Evolutionary conservation across 1,140 invertebrate genomes (phyloP), one percentile per base, ranked within the genome.

Genomic region (Solen grandis): DNA sequence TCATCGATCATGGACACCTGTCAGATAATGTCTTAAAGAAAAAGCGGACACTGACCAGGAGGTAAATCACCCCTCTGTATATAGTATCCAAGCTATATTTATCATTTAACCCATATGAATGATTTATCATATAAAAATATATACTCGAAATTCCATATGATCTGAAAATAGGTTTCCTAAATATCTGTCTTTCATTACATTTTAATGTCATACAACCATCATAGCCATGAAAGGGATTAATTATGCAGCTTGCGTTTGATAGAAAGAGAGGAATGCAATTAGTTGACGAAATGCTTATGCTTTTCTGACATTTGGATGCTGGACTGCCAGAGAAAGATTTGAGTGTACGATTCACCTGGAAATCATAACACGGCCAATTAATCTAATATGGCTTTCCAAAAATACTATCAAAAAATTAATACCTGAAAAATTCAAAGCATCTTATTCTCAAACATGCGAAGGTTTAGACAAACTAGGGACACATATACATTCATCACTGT

Each of bases 351-450:
- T 84, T 84, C 41, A 81, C 76, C 29, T 50, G 52, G 78, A 83
- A 52, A 92, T 52, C 79, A n/a, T 83, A 25, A 78, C 81, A 55
- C 78, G 74, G 73, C 19, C 59, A 46, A 83, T 62, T 10, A 59
- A 73, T 25, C 46, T 46, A 50, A 83, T 83, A 22, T 78, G 50
- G 68, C 57, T 65, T 25, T 63, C 31, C 25, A 66, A 35, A 74
- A 27, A 66, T 41, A 19, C 54, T 31, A 63, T 82, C 22, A 0
- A 77, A 31, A 94, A 94, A 57, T 95, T 93, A 76, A 95, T 94
- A 84, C 94, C 94, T 78, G 46, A 60, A 50, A 31, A 29, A 76
- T 59, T 86, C 38, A 63, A 81, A 57, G 8, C 38, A 25, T 36
- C 50, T 35, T 77, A 65, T 76, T 65, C 65, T 22, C 22, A 35